phyloP scores from a whole-genome alignment of 2,888 invertebrate genomes.

The Perdita meconis region DNA sequence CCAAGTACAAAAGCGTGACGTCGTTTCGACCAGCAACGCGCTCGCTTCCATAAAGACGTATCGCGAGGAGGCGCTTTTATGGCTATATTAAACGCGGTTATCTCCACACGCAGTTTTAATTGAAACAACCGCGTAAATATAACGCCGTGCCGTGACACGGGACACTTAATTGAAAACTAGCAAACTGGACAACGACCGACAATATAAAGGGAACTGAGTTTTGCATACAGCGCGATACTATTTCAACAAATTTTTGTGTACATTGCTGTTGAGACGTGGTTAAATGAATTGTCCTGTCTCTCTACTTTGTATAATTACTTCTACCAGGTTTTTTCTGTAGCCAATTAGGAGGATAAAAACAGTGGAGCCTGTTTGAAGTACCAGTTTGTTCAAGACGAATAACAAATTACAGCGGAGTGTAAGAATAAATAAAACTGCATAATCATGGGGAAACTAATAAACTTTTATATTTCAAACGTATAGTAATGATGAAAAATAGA shows the following conservation, averaged over 20 bases:
- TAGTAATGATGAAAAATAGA: too few relatives aligned
- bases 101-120: slow-evolving; percentile 45
- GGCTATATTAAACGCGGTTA: slow-evolving; percentile 21
- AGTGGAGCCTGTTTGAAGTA: too few relatives aligned
- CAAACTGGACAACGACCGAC: not conserved
- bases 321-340: too few relatives aligned
- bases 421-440: too few relatives aligned
- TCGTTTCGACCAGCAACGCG: not conserved
- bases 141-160: slow-evolving; percentile 21
- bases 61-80: slow-evolving; percentile 9
- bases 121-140: slow-evolving; percentile 52
- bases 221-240: not conserved
- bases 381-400: too few relatives aligned
- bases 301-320: too few relatives aligned
- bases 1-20: not conserved
- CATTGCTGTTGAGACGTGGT: not conserved
- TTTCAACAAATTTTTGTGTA: not conserved
- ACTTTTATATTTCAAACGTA: too few relatives aligned
- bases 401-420: too few relatives aligned
- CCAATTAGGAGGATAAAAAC: too few relatives aligned
- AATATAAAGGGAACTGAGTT: slow-evolving; percentile 2
- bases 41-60: not conserved
- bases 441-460: too few relatives aligned
- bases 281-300: too few relatives aligned
- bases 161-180: slow-evolving; percentile 59